A percentile compares a stretch with the other conserved stretches of the same genome.
These are phyloP conservation scores for Uromys caudimaculatus DNA, from an alignment of 2,797 vertebrate genomes.

Conservation along the genomic window DNA sequence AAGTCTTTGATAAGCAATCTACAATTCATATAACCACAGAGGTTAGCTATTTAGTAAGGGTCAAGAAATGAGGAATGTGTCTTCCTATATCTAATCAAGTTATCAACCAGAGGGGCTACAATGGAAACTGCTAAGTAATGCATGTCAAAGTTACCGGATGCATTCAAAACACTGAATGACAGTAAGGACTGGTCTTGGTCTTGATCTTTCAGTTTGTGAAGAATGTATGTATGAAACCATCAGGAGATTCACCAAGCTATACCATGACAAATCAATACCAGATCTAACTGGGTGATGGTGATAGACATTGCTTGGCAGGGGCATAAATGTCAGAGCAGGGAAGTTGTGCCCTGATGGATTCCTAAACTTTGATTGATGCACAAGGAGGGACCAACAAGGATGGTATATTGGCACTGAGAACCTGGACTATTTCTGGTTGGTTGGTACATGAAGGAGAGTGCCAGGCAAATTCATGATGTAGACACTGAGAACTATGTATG, in stretches of 20 bases:
- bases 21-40: not conserved
- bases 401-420: not conserved
- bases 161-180: not conserved
- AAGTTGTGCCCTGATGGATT: not conserved
- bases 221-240: not conserved
- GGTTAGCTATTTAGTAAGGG: not conserved
- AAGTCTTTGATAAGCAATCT: not conserved
- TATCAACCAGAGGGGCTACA: not conserved
- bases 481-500: not conserved
- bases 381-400: accelerated
- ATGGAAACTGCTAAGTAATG: not conserved
- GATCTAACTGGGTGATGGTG: not conserved
- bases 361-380: not conserved
- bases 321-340: not conserved
- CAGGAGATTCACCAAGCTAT: not conserved
- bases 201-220: not conserved
- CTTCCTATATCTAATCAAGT: not conserved
- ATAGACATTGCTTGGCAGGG: not conserved
- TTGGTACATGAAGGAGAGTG: not conserved
- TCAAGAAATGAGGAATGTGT: not conserved
- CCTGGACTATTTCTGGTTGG: not conserved
- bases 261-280: not conserved
- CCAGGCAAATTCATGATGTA: not conserved
- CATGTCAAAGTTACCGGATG: not conserved
- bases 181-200: not conserved